A percentile compares a stretch with the other conserved stretches of the same genome.
Conservation (phyloP, 2,113 vertebrate species). For the Ardeotis arabs region DNA sequence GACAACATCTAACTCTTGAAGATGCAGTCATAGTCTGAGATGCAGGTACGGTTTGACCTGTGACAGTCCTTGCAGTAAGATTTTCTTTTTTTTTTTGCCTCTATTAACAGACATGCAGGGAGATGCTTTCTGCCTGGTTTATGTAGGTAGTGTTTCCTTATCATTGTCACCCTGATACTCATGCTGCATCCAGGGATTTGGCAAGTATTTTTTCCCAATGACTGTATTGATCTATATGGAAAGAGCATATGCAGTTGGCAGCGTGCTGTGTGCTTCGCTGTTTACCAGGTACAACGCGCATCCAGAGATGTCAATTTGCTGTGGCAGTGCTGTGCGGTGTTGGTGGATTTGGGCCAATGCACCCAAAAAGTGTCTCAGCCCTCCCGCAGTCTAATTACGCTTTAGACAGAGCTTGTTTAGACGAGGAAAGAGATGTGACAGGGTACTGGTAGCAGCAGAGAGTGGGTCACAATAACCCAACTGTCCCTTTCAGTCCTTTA, state of each 20-base stretch:
- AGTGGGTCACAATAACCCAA: background rate
- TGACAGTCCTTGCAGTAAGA: background rate
- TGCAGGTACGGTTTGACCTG: background rate
- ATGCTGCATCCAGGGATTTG: background rate
- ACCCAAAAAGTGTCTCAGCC: background rate
- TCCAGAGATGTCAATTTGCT: background rate
- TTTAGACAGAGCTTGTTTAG: background rate
- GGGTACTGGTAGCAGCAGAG: background rate
- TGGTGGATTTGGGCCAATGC: background rate
- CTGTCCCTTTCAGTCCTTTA: background rate
- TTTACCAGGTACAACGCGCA: slow-evolving; percentile 10
- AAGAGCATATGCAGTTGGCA: background rate
- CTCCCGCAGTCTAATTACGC: background rate
- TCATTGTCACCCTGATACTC: background rate
- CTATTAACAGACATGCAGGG: background rate
- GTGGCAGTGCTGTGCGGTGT: background rate
- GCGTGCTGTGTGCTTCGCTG: slow-evolving; percentile 15
- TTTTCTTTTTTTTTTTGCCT: background rate
- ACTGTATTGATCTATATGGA: slow-evolving; percentile 36
- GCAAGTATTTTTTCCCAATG: background rate
- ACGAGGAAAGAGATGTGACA: background rate
- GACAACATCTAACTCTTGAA: background rate
- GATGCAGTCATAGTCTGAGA: background rate
- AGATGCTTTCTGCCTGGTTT: background rate
- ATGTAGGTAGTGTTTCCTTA: background rate